Percentiles rank a stretch among this genome's conserved stretches.
phyloP scores from a whole-genome alignment of 2,888 invertebrate species.

The Stenurella melanura region DNA sequence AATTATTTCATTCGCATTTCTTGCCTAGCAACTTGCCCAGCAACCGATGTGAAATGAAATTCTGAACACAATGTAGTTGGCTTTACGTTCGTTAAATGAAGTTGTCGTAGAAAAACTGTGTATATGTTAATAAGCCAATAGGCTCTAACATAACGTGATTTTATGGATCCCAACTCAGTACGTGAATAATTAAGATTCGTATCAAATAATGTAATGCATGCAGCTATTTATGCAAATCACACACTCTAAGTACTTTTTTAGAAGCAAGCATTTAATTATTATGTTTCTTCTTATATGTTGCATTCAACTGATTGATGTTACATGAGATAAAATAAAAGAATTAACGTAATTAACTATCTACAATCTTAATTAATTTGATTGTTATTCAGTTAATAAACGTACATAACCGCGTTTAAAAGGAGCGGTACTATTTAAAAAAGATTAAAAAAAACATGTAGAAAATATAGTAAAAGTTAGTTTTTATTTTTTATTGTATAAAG shows the following conservation, averaged over 20 bases:
- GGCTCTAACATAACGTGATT: no score
- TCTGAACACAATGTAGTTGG: no score
- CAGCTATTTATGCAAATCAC: neutral
- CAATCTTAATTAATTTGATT: constrained; percentile 17
- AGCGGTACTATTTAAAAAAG: constrained; percentile 8
- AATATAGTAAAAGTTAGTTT: constrained; percentile 24
- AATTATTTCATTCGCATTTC: no score
- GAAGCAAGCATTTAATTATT: neutral
- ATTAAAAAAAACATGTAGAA: constrained; percentile 5
- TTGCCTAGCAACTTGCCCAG: no score
- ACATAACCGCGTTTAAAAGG: constrained; percentile 1
- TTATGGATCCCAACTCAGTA: no score
- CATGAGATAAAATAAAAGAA: neutral
- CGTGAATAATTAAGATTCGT: no score
- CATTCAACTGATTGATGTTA: neutral
- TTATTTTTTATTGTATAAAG: constrained; percentile 18
- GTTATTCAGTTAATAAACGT: neutral
- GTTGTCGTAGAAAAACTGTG: no score
- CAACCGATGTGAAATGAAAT: no score
- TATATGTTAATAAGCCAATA: no score
- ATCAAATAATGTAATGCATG: neutral
- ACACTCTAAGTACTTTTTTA: neutral
- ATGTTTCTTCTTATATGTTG: neutral
- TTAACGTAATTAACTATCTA: neutral
- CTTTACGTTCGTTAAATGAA: no score